Conservation (phyloP, 1,140 invertebrate genomes). For the Dreissena rostriformis region DNA sequence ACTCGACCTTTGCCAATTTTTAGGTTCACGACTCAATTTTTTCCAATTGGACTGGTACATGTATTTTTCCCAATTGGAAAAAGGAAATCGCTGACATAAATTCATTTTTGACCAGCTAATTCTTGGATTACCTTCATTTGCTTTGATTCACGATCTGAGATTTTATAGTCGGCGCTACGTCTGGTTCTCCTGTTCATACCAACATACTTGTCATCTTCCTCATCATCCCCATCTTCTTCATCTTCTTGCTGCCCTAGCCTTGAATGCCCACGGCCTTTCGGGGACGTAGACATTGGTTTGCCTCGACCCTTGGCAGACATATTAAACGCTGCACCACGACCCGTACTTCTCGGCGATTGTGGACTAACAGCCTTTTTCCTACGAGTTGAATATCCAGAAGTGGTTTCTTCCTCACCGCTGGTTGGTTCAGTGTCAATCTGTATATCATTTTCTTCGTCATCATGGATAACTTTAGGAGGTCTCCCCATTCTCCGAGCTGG, state of each 20-base stretch:
- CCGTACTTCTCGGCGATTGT: neutral
- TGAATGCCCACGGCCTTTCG: too few species aligned
- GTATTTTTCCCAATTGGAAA: too few species aligned
- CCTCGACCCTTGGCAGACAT: neutral
- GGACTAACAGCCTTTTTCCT: too few species aligned
- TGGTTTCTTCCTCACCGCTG: neutral
- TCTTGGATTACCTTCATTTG: conserved; percentile 25
- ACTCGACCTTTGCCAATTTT: too few species aligned
- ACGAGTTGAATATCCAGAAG: neutral
- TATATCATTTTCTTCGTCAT: conserved; percentile 3
- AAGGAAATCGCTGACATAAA: too few species aligned
- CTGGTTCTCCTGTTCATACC: neutral
- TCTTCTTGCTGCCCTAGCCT: neutral
- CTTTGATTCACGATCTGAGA: conserved; percentile 16
- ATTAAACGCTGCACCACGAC: neutral
- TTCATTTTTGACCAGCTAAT: too few species aligned
- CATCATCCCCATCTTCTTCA: too few species aligned
- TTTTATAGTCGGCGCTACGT: conserved; percentile 1
- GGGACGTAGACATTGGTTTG: too few species aligned
- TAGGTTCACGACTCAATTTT: too few species aligned
- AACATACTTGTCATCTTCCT: conserved; percentile 1
- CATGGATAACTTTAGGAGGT: conserved; percentile 3
- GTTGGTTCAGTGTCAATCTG: neutral
- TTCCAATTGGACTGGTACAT: too few species aligned
- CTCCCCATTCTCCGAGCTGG: neutral